Evolutionary conservation across 2,888 invertebrate genomes (phyloP).

Genomic region (Pedicia rivosa): DNA sequence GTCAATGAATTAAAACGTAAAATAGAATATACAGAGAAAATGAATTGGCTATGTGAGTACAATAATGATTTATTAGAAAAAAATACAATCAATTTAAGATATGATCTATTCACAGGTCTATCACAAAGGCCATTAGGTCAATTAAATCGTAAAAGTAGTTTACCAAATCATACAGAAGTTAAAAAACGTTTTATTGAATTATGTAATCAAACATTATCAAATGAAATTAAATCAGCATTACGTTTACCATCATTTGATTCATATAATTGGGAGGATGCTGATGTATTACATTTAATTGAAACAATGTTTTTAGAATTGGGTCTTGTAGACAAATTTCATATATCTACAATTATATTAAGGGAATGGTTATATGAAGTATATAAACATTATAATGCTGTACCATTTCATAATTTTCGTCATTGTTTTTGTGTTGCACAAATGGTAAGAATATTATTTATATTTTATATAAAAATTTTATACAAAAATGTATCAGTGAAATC

Average conservation of each 20-base stretch:
- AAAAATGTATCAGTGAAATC: no score
- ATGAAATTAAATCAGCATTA: constrained; percentile 30
- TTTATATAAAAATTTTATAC: not conserved
- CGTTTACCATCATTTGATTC: constrained; percentile 51
- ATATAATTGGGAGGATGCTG: constrained; percentile 68
- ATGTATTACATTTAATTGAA: constrained; percentile 57
- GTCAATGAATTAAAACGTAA: constrained; percentile 30
- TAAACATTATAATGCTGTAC: constrained; percentile 72
- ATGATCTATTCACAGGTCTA: constrained; percentile 23
- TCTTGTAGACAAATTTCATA: constrained; percentile 56
- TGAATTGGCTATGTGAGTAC: constrained; percentile 33
- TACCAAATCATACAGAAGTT: constrained; percentile 33
- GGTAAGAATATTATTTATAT: constrained; percentile 35
- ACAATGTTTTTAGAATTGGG: constrained; percentile 70
- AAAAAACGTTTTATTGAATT: constrained; percentile 31
- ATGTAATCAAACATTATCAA: constrained; percentile 31
- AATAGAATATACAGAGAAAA: constrained; percentile 31
- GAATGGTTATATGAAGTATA: constrained; percentile 61
- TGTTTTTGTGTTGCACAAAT: constrained; percentile 79
- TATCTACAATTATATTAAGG: constrained; percentile 49
- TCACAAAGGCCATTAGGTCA: constrained; percentile 29
- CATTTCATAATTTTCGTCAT: constrained; percentile 76
- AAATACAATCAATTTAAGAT: no score
- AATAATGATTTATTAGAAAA: constrained; percentile 2
- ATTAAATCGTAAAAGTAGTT: constrained; percentile 31